These are phyloP conservation scores for Bathynomus jamesi DNA, from an alignment of 1,140 invertebrate species.

Conservation along the genomic window DNA sequence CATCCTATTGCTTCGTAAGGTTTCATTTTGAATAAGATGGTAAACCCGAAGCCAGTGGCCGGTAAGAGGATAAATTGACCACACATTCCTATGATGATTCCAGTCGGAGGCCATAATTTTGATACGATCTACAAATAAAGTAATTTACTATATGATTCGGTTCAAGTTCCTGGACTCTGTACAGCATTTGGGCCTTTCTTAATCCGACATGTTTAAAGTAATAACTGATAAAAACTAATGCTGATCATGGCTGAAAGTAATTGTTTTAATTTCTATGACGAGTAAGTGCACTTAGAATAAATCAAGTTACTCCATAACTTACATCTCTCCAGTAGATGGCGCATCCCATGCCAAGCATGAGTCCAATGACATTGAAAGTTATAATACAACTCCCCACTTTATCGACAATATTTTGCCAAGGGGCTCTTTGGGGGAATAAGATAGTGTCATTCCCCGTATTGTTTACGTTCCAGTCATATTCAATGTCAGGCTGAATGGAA, in stretches of 20 bases:
- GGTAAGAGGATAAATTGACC: slow-evolving; percentile 46
- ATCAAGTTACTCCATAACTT: neutral
- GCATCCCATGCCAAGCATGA: slow-evolving; percentile 17
- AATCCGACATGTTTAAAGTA: neutral
- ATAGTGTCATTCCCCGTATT: neutral
- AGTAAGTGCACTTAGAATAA: neutral
- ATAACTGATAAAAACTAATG: too few relatives aligned
- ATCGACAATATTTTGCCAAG: slow-evolving; percentile 8
- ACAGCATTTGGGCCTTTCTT: neutral
- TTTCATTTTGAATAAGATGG: slow-evolving; percentile 36
- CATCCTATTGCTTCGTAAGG: slow-evolving; percentile 39
- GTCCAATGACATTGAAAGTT: slow-evolving; percentile 8
- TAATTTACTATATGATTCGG: neutral
- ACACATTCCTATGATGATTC: slow-evolving; percentile 43
- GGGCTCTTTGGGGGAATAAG: neutral
- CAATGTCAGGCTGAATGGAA: neutral
- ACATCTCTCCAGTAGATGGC: slow-evolving; percentile 20
- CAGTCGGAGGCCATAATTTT: slow-evolving; percentile 42
- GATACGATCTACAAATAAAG: neutral
- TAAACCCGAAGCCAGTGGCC: slow-evolving; percentile 40
- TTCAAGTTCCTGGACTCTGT: neutral
- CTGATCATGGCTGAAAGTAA: neutral
- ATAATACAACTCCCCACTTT: neutral
- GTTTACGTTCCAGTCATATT: neutral
- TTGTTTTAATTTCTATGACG: neutral